Conservation (phyloP, 1,140 invertebrate species). For the Euura lappo region DNA sequence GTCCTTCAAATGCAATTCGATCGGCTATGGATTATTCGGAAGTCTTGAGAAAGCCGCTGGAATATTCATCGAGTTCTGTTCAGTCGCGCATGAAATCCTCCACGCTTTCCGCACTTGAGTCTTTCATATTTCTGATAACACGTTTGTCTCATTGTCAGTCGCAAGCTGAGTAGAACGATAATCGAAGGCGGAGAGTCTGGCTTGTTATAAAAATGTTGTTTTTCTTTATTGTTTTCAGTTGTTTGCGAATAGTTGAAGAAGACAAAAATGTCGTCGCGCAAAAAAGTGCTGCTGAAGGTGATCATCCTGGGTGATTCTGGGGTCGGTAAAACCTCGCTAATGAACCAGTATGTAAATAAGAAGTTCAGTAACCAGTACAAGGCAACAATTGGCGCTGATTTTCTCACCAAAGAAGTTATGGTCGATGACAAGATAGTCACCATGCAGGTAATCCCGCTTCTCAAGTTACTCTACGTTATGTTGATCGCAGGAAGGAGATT, state of each 20-base stretch:
- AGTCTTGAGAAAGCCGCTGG: too few species aligned
- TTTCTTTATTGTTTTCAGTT: not conserved
- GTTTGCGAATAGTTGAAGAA: not conserved
- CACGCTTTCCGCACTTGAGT: too few species aligned
- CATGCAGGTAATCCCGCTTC: slow-evolving; percentile 83
- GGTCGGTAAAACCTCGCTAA: slow-evolving; percentile 99
- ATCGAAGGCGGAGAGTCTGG: too few species aligned
- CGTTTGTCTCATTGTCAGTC: too few species aligned
- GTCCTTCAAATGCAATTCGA: too few species aligned
- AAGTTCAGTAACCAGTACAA: slow-evolving; percentile 99
- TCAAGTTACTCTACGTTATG: not conserved
- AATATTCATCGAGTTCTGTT: too few species aligned
- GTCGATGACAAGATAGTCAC: slow-evolving; percentile 98
- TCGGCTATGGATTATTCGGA: too few species aligned
- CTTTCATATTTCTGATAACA: too few species aligned
- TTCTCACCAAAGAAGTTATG: slow-evolving; percentile 98
- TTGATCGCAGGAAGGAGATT: too few species aligned
- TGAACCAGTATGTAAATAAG: slow-evolving; percentile 99
- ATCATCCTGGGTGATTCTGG: slow-evolving; percentile 98
- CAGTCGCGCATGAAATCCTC: too few species aligned
- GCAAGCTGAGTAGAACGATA: too few species aligned
- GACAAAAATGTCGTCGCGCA: slow-evolving; percentile 83
- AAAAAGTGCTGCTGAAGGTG: slow-evolving; percentile 96
- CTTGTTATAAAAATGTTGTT: too few species aligned
- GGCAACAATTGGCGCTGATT: slow-evolving; percentile 99